Evolutionary conservation across 2,888 invertebrate genomes (phyloP).

Genomic region (Labia minor): DNA sequence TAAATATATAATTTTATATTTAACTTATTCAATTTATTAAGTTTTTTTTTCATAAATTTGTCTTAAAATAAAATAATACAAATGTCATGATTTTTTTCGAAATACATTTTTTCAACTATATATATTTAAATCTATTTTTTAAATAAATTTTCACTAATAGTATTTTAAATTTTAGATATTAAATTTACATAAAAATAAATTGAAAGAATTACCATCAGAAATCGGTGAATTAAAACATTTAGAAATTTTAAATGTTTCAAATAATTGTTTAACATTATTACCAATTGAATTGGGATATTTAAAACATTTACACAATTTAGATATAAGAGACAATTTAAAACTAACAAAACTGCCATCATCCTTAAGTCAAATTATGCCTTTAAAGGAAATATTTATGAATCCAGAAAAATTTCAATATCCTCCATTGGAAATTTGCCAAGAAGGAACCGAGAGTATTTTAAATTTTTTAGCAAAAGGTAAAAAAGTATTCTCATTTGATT

Average conservation of each 20-base stretch:
- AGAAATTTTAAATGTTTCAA: constrained; percentile 56
- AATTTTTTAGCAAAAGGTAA: constrained; percentile 49
- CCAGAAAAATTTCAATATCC: constrained; percentile 53
- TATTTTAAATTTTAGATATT: constrained; percentile 49
- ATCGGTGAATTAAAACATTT: constrained; percentile 53
- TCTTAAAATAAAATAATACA: constrained; percentile 15
- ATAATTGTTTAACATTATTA: constrained; percentile 54
- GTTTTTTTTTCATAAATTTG: constrained; percentile 16
- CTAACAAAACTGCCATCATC: constrained; percentile 52
- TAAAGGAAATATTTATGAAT: constrained; percentile 53
- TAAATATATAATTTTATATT: neutral
- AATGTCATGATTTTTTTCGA: constrained; percentile 22
- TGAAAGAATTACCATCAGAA: constrained; percentile 56
- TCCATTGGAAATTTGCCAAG: constrained; percentile 45
- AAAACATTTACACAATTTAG: constrained; percentile 47
- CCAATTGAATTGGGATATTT: constrained; percentile 54
- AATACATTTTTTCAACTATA: constrained; percentile 14
- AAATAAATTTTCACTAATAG: too few relatives aligned
- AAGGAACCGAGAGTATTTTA: constrained; percentile 55
- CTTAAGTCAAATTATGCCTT: constrained; percentile 51
- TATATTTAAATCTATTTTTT: neutral
- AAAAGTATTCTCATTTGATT: constrained; percentile 23
- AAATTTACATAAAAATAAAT: constrained; percentile 58
- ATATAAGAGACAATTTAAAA: constrained; percentile 48
- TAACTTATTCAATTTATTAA: constrained; percentile 17